Conservation (phyloP, 2,113 vertebrate species). For the Dendrocopos noguchii region DNA sequence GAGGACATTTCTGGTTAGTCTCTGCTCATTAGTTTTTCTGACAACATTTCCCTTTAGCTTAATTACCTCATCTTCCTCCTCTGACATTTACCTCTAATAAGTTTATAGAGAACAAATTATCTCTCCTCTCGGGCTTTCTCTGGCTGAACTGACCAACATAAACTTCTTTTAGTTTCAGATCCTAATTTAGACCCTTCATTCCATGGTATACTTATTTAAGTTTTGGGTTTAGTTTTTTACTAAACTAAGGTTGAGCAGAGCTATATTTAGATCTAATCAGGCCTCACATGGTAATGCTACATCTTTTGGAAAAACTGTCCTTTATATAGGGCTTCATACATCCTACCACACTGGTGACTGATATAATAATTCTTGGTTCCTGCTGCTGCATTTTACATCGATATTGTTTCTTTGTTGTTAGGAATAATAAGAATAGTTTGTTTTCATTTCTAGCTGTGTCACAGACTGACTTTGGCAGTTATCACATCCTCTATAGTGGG, state of each 20-base stretch:
- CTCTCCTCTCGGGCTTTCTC: conserved; percentile 42
- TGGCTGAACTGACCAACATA: not conserved
- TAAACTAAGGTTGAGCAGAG: not conserved
- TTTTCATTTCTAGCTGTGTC: not conserved
- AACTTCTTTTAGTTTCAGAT: not conserved
- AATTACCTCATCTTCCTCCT: conserved; percentile 63
- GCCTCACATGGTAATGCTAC: not conserved
- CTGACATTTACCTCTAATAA: conserved; percentile 59
- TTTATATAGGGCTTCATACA: not conserved
- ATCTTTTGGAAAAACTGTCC: not conserved
- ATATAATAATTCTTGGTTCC: not conserved
- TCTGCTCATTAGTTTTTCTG: conserved; percentile 53
- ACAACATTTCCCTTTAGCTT: conserved; percentile 58
- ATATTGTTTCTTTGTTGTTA: not conserved
- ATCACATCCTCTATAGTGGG: not conserved
- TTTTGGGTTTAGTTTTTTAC: not conserved
- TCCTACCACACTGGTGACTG: not conserved
- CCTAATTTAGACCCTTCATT: not conserved
- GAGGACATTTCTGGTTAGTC: conserved; percentile 50
- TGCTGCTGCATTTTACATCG: not conserved
- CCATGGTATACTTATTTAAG: not conserved
- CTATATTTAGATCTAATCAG: not conserved
- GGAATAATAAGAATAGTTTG: not conserved
- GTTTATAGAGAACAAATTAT: conserved; percentile 59
- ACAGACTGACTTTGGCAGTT: not conserved